These are phyloP conservation scores for Phaedon cochleariae DNA, from an alignment of 2,888 invertebrate species.

Conservation along the genomic window DNA sequence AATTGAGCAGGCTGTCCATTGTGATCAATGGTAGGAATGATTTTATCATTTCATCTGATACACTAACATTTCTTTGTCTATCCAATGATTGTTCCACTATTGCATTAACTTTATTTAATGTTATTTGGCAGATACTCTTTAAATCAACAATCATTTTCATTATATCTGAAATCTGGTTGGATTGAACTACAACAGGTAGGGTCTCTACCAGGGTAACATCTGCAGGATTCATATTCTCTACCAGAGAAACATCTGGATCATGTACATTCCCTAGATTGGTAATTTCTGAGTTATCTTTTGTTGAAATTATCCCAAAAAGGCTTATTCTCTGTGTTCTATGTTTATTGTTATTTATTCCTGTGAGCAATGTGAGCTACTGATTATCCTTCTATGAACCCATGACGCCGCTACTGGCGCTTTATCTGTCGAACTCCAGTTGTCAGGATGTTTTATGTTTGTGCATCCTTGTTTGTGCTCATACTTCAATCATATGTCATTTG, in stretches of 20 bases:
- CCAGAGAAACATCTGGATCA: background rate
- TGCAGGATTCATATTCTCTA: background rate
- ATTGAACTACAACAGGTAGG: background rate
- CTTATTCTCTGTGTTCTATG: too few species aligned
- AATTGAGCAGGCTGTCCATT: background rate
- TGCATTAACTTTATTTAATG: background rate
- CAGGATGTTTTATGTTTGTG: too few species aligned
- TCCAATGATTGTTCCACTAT: background rate
- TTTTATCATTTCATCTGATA: background rate
- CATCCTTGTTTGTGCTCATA: too few species aligned
- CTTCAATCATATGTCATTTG: too few species aligned
- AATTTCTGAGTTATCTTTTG: too few species aligned
- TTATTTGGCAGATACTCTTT: background rate
- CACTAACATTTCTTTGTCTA: background rate
- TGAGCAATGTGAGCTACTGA: too few species aligned
- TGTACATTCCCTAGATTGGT: too few species aligned
- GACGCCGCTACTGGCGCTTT: too few species aligned
- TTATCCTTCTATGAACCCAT: too few species aligned
- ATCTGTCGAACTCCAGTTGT: too few species aligned
- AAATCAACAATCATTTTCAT: conserved; percentile 5
- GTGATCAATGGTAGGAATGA: background rate
- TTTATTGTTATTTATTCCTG: too few species aligned
- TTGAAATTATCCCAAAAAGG: too few species aligned
- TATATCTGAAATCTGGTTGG: background rate
- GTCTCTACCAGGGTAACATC: background rate